Conservation (phyloP, 2,113 vertebrate genomes). For the Halichoerus grypus region DNA sequence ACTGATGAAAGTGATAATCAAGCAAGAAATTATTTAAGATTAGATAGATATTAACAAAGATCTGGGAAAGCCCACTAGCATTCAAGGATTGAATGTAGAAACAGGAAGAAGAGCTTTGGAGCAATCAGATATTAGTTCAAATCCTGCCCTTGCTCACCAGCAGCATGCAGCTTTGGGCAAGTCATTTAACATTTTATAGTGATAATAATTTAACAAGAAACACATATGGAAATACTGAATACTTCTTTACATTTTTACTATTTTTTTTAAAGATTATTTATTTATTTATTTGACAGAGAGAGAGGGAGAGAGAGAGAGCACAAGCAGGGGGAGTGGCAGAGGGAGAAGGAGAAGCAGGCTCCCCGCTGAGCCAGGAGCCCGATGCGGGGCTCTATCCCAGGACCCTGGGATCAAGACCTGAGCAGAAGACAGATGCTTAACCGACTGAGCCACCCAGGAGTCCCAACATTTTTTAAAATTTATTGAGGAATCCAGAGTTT, state of each 20-base stretch:
- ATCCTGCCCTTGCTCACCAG: neutral
- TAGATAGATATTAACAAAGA: slow-evolving; percentile 40
- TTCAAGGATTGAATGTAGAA: slow-evolving; percentile 44
- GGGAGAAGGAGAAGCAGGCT: neutral
- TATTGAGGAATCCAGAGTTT: neutral
- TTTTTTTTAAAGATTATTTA: no score
- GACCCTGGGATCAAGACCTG: neutral
- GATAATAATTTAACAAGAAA: slow-evolving; percentile 11
- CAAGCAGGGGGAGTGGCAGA: neutral
- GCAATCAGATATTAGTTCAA: neutral
- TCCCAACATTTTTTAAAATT: neutral
- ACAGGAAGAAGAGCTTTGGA: neutral
- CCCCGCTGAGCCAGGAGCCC: no score
- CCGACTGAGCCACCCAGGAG: neutral
- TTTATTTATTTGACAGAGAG: no score
- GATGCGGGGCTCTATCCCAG: neutral
- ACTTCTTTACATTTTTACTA: neutral
- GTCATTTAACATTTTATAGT: neutral
- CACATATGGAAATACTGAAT: neutral
- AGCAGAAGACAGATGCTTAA: neutral
- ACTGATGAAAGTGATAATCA: slow-evolving; percentile 54
- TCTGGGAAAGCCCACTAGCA: neutral
- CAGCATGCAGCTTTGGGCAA: neutral
- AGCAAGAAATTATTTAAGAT: slow-evolving; percentile 62
- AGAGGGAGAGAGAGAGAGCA: neutral